Evolutionary conservation across 2,113 vertebrate species (phyloP).

Genomic region (Nothocercus julius): DNA sequence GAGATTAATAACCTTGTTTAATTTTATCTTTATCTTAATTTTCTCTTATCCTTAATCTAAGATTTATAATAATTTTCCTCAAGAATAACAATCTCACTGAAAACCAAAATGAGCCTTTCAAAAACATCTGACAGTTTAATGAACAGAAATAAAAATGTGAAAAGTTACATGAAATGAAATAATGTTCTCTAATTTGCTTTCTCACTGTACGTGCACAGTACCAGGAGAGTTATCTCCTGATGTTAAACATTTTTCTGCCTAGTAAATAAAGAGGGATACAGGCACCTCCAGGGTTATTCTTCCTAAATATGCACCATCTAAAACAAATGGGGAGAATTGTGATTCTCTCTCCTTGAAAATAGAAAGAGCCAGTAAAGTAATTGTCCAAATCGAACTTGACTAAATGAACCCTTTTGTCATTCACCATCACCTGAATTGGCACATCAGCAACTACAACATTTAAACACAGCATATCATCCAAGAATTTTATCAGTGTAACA

Average conservation of each 20-base stretch:
- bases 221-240: background rate
- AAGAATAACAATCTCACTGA: background rate
- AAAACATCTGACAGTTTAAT: background rate
- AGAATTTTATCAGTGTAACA: background rate
- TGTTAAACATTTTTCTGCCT: background rate
- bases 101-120: slow-evolving; percentile 6
- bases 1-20: background rate
- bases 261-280: background rate
- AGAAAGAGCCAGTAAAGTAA: background rate
- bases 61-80: background rate
- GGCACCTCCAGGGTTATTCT: background rate
- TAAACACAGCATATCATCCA: background rate
- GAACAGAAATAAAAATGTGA: slow-evolving; percentile 5
- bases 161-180: slow-evolving; percentile 11
- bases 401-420: background rate
- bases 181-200: background rate
- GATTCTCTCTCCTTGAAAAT: background rate
- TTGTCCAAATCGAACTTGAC: background rate
- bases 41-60: background rate
- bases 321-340: background rate
- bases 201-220: background rate
- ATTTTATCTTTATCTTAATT: background rate
- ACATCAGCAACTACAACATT: background rate
- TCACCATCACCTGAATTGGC: background rate
- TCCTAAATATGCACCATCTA: background rate